Conservation (phyloP, 1,140 invertebrate species). For the Lordiphosa mommai region DNA sequence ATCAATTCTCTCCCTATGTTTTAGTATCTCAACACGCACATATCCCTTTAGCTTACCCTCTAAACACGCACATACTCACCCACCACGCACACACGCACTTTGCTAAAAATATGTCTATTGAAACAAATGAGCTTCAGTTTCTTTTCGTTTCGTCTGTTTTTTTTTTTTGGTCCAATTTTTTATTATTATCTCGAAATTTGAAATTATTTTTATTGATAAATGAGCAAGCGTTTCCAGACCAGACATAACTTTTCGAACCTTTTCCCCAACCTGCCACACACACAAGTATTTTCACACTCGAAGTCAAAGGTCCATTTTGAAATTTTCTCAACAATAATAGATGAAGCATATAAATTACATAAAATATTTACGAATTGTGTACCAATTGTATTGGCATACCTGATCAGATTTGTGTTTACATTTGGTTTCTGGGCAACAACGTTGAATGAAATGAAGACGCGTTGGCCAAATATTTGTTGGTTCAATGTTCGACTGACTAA, state of each 20-base stretch:
- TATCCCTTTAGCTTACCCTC: background rate
- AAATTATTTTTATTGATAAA: conserved; percentile 66
- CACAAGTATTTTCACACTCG: conserved; percentile 1
- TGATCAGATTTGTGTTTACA: background rate
- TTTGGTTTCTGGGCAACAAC: too few species aligned
- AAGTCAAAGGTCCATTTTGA: conserved; percentile 9
- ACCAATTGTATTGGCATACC: background rate
- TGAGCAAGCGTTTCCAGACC: background rate
- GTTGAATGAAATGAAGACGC: too few species aligned
- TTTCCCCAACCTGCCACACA: too few species aligned
- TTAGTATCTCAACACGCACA: too few species aligned
- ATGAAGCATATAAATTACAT: conserved; percentile 35
- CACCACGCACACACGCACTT: background rate
- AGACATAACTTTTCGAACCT: background rate
- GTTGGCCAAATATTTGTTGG: too few species aligned
- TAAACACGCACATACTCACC: background rate
- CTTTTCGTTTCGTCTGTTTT: background rate
- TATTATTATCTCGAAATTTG: conserved; percentile 65
- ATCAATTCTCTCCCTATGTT: too few species aligned
- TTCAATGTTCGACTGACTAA: too few species aligned
- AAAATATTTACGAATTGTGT: conserved; percentile 21
- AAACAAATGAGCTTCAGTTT: conserved; percentile 11
- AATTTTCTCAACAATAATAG: conserved; percentile 30
- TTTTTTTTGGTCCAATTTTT: conserved; percentile 37
- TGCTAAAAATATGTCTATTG: conserved; percentile 10